These are phyloP conservation scores for Monopis laevigella DNA, from an alignment of 2,888 invertebrate genomes.

Conservation along the genomic window DNA sequence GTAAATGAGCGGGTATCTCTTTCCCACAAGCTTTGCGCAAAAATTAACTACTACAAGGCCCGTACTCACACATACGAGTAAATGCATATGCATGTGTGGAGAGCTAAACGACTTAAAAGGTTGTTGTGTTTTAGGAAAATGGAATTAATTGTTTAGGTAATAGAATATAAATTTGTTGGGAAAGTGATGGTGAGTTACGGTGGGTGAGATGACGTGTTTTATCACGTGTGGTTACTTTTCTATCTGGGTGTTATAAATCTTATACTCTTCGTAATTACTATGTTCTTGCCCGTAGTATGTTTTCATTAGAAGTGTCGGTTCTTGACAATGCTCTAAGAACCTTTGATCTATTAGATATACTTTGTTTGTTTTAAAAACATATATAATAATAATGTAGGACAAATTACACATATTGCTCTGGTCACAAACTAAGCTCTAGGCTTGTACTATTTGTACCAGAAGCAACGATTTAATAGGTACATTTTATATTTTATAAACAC, in stretches of 20 bases:
- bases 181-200: neutral
- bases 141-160: slow-evolving; percentile 38
- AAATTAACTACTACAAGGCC: slow-evolving; percentile 62
- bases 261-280: slow-evolving; percentile 63
- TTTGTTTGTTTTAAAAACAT: no score
- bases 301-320: slow-evolving; percentile 50
- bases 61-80: slow-evolving; percentile 39
- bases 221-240: slow-evolving; percentile 61
- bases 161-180: slow-evolving; percentile 40
- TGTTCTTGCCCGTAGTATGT: slow-evolving; percentile 63
- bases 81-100: slow-evolving; percentile 52
- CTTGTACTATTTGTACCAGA: no score
- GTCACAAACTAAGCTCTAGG: no score
- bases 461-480: no score
- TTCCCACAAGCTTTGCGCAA: slow-evolving; percentile 65
- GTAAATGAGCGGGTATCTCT: slow-evolving; percentile 60
- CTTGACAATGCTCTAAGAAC: no score
- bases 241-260: slow-evolving; percentile 62
- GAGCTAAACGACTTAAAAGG: slow-evolving; percentile 26
- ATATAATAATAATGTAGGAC: no score
- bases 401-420: no score
- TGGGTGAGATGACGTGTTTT: neutral
- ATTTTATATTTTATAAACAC: no score
- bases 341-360: no score
- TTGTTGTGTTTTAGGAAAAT: slow-evolving; percentile 36